Base-by-base conservation (phyloP, 2,888 invertebrate species). In the Agonopterix subpropinquella region DNA sequence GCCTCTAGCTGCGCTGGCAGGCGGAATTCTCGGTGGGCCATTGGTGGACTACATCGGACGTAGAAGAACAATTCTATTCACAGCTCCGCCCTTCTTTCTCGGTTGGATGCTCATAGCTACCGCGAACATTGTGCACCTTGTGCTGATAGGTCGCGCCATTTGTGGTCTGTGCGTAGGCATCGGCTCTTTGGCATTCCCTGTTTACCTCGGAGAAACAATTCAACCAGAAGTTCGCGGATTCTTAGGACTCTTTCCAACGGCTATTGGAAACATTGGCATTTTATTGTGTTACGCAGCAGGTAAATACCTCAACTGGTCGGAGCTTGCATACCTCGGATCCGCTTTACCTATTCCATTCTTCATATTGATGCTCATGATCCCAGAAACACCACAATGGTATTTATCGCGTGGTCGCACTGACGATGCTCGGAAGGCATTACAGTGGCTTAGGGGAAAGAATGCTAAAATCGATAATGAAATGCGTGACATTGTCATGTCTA, bases 301-400 rank as follows among this genome's bases (percentile, higher is more conserved):
- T 28, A 92, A 92, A 70, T 93, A 92, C 59, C 80, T 96, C 44
- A 89, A 94, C 65, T 98, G 98, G 98, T 92, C 93, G 36, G 82
- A 91, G 57, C 82, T 98, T 53, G 97, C 98, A 1, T 91, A 94
- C 54, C 72, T 96, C 9, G 97, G 96, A 13, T 92, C 93, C 1
- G 74, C 90, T 1, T 75, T 97, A 39, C 94, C 96, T 0, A 70
- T 96, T 47, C 93, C 96, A 0, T 95, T 96, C 70, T 85, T 96
- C 15, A 67, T 95, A n/a, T 79, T 95, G 50, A 94, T 95, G 91
- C 91, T 95, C 66, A 88, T 94, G 61, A 95, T 98, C 57, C 98
- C 98, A 1, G 98, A 98, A 85, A 97, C 98, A 0, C 98, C 98
- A 0, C 92, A 96, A 56, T 98, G 96, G 96, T 95, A 95, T 76